phyloP scores from a whole-genome alignment of 2,888 invertebrate species.

The Hesperia comma region DNA sequence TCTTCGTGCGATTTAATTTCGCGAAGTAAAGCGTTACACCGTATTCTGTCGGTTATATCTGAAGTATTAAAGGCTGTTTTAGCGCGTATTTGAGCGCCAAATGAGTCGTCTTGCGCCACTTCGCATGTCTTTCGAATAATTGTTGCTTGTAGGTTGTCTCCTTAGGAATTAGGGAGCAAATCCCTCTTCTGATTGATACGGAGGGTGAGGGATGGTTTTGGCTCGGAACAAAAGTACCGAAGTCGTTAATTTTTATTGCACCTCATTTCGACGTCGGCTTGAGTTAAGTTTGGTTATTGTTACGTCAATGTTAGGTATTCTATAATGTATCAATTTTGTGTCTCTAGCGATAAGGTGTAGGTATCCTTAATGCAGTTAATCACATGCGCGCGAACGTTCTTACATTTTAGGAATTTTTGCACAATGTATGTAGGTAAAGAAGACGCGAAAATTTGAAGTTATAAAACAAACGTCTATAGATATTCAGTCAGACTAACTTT shows the following conservation, averaged over 20 bases:
- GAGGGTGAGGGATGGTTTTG: slow-evolving; percentile 47
- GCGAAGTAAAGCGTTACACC: slow-evolving; percentile 33
- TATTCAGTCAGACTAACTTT: too few relatives aligned
- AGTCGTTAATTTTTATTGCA: slow-evolving; percentile 71
- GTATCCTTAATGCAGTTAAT: too few relatives aligned
- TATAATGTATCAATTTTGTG: too few relatives aligned
- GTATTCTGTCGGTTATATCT: slow-evolving; percentile 51
- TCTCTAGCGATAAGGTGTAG: too few relatives aligned
- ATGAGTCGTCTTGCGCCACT: slow-evolving; percentile 44
- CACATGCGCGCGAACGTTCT: too few relatives aligned
- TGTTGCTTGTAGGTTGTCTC: slow-evolving; percentile 81
- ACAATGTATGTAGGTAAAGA: too few relatives aligned
- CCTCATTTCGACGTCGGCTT: slow-evolving; percentile 49
- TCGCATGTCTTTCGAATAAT: slow-evolving; percentile 73
- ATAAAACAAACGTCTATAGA: too few relatives aligned
- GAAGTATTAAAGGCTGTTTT: slow-evolving; percentile 53
- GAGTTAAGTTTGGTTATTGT: background rate
- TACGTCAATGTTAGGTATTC: too few relatives aligned
- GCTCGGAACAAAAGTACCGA: slow-evolving; percentile 45
- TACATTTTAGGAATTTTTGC: too few relatives aligned
- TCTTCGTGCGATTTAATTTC: slow-evolving; percentile 10
- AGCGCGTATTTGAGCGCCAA: slow-evolving; percentile 42
- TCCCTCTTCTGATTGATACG: slow-evolving; percentile 79
- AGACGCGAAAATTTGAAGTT: too few relatives aligned
- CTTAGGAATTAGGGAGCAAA: slow-evolving; percentile 78